These are phyloP conservation scores for Kradibia gibbosae DNA, from an alignment of 1,140 invertebrate species.

Conservation along the genomic window DNA sequence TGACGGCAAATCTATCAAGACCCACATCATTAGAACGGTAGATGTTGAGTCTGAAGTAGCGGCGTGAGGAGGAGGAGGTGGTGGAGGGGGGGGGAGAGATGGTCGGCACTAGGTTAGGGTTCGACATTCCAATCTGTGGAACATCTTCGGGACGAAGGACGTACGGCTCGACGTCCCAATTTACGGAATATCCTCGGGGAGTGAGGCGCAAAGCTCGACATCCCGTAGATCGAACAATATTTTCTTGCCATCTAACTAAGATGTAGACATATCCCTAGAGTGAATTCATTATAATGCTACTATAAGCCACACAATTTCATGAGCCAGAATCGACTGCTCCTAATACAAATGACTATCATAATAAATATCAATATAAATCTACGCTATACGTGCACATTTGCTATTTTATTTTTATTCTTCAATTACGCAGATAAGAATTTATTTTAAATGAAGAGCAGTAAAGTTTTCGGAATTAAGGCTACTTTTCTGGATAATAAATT, in stretches of 20 bases:
- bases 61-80: no score
- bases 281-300: neutral
- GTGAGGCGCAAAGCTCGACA: neutral
- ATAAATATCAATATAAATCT: neutral
- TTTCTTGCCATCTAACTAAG: neutral
- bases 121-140: slow-evolving; percentile 13
- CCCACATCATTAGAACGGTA: neutral
- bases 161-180: slow-evolving; percentile 2
- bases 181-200: slow-evolving; percentile 2
- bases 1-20: slow-evolving; percentile 21
- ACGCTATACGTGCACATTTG: neutral
- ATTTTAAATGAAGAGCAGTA: neutral
- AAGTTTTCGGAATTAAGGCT: neutral
- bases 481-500: neutral
- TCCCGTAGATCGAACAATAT: neutral
- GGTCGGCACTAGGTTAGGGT: neutral
- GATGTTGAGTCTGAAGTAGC: no score
- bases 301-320: neutral
- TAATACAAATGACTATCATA: neutral
- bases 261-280: neutral
- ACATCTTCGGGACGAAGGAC: neutral
- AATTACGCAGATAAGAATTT: neutral
- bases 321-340: neutral
- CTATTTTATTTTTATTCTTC: neutral
- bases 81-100: no score